A percentile compares a stretch with the other conserved stretches of the same genome.
These are phyloP conservation scores for Candoia aspera DNA, from an alignment of 2,113 vertebrate species.

Conservation along the genomic window DNA sequence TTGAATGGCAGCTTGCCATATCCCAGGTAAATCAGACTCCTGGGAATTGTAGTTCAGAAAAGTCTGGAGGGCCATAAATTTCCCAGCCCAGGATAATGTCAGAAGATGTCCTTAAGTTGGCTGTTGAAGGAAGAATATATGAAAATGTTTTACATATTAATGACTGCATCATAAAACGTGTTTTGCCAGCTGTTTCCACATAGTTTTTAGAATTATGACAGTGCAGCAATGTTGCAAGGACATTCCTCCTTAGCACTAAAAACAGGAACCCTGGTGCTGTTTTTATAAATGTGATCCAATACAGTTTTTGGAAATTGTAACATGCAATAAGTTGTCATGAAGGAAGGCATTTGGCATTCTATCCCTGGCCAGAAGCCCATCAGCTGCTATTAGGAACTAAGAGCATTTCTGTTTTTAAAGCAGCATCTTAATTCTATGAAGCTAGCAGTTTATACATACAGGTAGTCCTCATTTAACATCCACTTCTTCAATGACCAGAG, in stretches of 20 bases:
- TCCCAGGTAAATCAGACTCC: neutral
- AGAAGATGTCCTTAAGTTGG: neutral
- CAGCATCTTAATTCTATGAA: neutral
- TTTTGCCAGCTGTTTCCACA: neutral
- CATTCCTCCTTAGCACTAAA: neutral
- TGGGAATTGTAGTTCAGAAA: neutral
- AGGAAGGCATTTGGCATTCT: slow-evolving; percentile 28
- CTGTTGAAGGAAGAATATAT: neutral
- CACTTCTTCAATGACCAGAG: neutral
- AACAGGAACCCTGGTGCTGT: neutral
- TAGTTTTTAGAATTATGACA: neutral
- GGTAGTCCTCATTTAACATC: neutral
- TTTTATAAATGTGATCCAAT: neutral
- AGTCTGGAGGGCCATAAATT: neutral
- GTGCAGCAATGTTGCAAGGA: neutral
- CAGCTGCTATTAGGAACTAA: neutral
- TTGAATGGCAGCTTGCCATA: neutral
- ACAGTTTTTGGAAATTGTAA: neutral
- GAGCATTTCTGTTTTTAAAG: slow-evolving; percentile 3
- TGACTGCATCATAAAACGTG: neutral
- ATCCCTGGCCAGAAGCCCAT: slow-evolving; percentile 8
- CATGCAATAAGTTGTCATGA: neutral
- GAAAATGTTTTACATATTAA: neutral
- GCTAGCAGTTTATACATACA: neutral
- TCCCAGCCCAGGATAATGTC: neutral